These are phyloP conservation scores for Epinotia bilunana DNA, from an alignment of 2,888 invertebrate genomes.

Conservation along the genomic window DNA sequence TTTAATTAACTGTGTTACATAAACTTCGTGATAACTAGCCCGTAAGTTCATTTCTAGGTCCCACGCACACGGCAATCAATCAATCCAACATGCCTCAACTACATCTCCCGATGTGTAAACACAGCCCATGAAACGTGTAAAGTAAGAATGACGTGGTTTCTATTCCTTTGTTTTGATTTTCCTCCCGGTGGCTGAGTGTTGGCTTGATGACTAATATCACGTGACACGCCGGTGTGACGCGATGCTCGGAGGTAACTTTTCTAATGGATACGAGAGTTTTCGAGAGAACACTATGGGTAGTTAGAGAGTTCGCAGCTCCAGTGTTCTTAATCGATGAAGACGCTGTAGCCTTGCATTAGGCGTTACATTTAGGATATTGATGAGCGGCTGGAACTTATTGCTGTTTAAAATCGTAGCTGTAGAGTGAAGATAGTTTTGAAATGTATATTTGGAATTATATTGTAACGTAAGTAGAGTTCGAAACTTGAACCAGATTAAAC, in stretches of 20 bases:
- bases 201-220: slow-evolving; percentile 70
- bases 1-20: neutral
- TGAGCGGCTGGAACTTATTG: neutral
- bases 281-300: slow-evolving; percentile 74
- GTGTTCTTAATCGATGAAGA: slow-evolving; percentile 72
- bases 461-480: too few species aligned
- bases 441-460: too few species aligned
- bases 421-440: neutral
- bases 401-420: neutral
- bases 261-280: slow-evolving; percentile 76
- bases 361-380: slow-evolving; percentile 36
- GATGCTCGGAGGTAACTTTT: slow-evolving; percentile 64
- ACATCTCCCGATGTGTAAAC: slow-evolving; percentile 17
- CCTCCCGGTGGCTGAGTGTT: slow-evolving; percentile 48
- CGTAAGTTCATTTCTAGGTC: neutral
- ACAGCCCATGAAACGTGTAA: slow-evolving; percentile 26
- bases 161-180: slow-evolving; percentile 68
- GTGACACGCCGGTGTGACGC: slow-evolving; percentile 63
- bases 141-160: slow-evolving; percentile 46
- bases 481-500: too few species aligned
- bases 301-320: slow-evolving; percentile 71
- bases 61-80: neutral
- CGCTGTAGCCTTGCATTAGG: slow-evolving; percentile 56
- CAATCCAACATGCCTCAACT: slow-evolving; percentile 3
- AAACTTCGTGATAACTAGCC: neutral